Evolutionary conservation across 2,113 vertebrate genomes (phyloP), one percentile per base, ranked within the genome.

Genomic region (Lanius collurio): DNA sequence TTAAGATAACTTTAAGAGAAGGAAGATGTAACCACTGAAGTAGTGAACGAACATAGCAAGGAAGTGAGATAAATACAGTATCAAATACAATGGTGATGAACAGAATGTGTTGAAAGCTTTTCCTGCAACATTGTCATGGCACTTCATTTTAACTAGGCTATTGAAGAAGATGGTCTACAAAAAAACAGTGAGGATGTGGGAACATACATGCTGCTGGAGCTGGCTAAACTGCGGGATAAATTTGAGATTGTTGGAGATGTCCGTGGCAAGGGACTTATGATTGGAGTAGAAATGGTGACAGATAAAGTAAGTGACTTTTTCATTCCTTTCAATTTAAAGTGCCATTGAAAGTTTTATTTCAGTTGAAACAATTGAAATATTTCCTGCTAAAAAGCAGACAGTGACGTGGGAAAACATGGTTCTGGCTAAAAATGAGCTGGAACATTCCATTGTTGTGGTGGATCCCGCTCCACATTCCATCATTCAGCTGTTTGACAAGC

Each of bases 241-340:
- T 99, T 99, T 3, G 98, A 99, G 90, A 98, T 99, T 10, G 68
- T 99, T 15, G 99, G 99, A 41, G 99, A 99, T 27, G 98, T 99
- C 56, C 98, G 99, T 57, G 99, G 99, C 63, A 99, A 99, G 95
- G 99, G 99, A 65, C 98, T 99, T 67, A 98, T 98, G 98, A 98
- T 99, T 10, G 99, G 99, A 9, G 93, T 99, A 85, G 99, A 99
- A 96, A 99, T 99, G 99, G 99, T 99, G 65, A 98, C 96, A 93
- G 98, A 99, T 93, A 99, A 99, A 99, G 99, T 99, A 89, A 75
- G 97, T 92, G 78, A 50, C 50, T 41, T 23, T 31, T 56, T 74
- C 35, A 15, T 31, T 46, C 42, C 18, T 46, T 47, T 46, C 24
- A 33, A 13, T 50, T 56, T 75, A 39, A 15, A 33, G 17, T 44